These are phyloP conservation scores for Vollenhovia emeryi DNA, from an alignment of 1,140 invertebrate species.

Conservation along the genomic window DNA sequence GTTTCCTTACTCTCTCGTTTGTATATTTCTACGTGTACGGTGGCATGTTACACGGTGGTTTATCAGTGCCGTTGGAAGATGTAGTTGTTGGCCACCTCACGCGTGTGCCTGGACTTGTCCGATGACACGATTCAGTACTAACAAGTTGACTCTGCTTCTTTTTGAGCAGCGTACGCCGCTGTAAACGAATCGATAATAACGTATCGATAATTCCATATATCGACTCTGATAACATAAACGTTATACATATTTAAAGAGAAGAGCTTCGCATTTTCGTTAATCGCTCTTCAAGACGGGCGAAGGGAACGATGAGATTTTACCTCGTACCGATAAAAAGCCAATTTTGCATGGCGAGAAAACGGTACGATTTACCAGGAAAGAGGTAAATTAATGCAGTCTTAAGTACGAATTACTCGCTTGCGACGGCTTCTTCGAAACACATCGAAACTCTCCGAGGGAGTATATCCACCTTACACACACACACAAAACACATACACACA, in stretches of 20 bases:
- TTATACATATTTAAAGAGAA: constrained; percentile 14
- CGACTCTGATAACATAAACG: constrained; percentile 23
- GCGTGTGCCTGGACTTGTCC: neutral
- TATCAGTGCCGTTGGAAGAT: constrained; percentile 4
- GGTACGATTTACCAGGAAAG: too few relatives aligned
- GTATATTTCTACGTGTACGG: neutral
- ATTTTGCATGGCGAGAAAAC: constrained; percentile 67
- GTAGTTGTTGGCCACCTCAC: neutral
- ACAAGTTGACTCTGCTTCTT: neutral
- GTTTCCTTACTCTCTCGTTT: constrained; percentile 36
- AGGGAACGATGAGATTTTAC: neutral
- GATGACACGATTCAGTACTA: neutral
- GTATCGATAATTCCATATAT: constrained; percentile 36
- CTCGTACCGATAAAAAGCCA: constrained; percentile 33
- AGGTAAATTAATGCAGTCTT: constrained; percentile 57
- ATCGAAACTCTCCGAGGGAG: constrained; percentile 76
- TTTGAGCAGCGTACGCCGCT: neutral
- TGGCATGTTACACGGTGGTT: neutral
- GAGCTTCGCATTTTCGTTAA: constrained; percentile 43
- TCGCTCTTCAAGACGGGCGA: constrained; percentile 21
- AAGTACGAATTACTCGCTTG: constrained; percentile 73
- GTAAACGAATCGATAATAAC: constrained; percentile 8
- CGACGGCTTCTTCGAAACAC: constrained; percentile 81
- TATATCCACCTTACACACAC: constrained; percentile 45
- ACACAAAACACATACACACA: neutral